These are phyloP conservation scores for Perdita meconis DNA, from an alignment of 2,888 invertebrate genomes.

Conservation along the genomic window DNA sequence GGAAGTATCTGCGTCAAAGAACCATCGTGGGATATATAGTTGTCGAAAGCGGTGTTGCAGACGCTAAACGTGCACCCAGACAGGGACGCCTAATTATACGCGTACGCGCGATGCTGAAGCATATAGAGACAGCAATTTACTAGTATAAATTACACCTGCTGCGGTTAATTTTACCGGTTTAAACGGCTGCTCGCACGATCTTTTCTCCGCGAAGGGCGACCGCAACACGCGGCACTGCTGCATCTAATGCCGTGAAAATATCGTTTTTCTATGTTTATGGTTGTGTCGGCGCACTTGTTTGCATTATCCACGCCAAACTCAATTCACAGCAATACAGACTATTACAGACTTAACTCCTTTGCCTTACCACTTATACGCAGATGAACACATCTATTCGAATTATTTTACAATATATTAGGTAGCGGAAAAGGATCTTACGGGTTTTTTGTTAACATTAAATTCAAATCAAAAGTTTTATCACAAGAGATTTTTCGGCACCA, in stretches of 20 bases:
- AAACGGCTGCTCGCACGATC: constrained; percentile 34
- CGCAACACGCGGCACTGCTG: constrained; percentile 22
- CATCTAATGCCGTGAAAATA: constrained; percentile 19
- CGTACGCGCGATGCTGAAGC: constrained; percentile 19
- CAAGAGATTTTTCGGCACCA: too few species aligned
- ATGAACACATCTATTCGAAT: too few species aligned
- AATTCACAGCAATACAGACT: constrained; percentile 2
- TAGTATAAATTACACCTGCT: constrained; percentile 60
- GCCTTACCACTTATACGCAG: too few species aligned
- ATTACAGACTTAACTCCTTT: background rate
- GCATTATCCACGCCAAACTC: background rate
- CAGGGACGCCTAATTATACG: constrained; percentile 45
- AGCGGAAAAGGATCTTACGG: too few species aligned
- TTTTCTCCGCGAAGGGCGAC: constrained; percentile 31
- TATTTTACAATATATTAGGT: too few species aligned
- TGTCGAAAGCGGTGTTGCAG: constrained; percentile 33
- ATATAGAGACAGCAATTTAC: constrained; percentile 53
- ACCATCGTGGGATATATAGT: constrained; percentile 7
- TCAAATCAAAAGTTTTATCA: too few species aligned
- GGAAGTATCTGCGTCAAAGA: constrained; percentile 26
- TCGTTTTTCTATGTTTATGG: constrained; percentile 29
- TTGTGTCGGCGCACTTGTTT: background rate
- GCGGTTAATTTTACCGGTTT: constrained; percentile 59
- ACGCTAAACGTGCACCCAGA: constrained; percentile 1
- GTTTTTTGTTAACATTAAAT: too few species aligned